Evolutionary conservation across 2,888 invertebrate species (phyloP).

Genomic region (Orthosia incerta): DNA sequence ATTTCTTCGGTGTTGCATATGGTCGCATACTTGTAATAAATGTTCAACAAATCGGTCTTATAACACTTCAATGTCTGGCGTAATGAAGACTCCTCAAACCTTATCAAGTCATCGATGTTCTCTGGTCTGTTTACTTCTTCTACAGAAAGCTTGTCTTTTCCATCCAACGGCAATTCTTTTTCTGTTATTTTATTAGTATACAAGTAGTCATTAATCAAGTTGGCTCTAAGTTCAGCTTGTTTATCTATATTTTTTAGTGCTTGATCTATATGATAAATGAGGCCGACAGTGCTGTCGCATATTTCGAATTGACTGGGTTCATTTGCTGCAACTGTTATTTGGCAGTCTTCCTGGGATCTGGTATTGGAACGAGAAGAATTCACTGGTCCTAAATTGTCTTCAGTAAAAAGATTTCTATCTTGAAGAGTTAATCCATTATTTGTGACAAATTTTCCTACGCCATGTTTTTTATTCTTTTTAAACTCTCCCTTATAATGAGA

Average conservation of each 20-base stretch:
- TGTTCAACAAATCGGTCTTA: constrained; percentile 85
- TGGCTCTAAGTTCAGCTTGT: constrained; percentile 73
- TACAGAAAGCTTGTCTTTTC: constrained; percentile 54
- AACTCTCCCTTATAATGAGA: constrained; percentile 91
- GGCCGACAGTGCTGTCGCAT: constrained; percentile 83
- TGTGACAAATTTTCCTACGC: constrained; percentile 89
- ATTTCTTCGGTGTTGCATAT: constrained; percentile 83
- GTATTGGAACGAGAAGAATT: constrained; percentile 60
- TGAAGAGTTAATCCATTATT: constrained; percentile 90
- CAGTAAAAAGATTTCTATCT: constrained; percentile 87
- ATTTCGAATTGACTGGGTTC: constrained; percentile 78
- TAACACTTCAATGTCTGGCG: constrained; percentile 86
- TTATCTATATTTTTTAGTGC: constrained; percentile 82
- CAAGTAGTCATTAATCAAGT: constrained; percentile 79
- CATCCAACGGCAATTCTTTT: constrained; percentile 42
- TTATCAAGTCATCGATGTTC: constrained; percentile 73
- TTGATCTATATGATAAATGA: constrained; percentile 85
- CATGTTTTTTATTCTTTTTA: constrained; percentile 90
- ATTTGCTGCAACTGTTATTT: constrained; percentile 28
- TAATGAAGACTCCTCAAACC: constrained; percentile 86
- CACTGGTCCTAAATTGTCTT: constrained; percentile 85
- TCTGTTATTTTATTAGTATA: constrained; percentile 74
- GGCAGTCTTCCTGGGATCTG: constrained; percentile 55
- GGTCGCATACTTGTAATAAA: constrained; percentile 90
- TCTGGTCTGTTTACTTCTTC: constrained; percentile 39